A percentile compares a stretch with the other conserved stretches of the same genome.
Conservation (phyloP, 2,797 vertebrate genomes). For the Triplophysa bombifrons region DNA sequence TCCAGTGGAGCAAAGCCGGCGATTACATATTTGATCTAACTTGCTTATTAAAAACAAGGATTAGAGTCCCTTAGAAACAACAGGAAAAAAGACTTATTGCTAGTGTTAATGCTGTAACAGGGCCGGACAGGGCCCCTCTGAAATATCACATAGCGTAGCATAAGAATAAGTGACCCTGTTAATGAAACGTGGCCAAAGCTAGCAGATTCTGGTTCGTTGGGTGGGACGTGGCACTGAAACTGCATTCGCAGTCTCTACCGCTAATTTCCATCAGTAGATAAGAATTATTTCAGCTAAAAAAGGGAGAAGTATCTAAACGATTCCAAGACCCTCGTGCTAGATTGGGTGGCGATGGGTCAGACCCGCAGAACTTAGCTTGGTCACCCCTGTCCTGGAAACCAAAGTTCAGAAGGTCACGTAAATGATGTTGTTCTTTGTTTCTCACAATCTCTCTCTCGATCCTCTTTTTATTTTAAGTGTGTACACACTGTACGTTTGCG, state of each 20-base stretch:
- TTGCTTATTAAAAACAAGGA: background rate
- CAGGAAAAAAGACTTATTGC: slow-evolving; percentile 13
- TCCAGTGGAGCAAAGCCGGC: background rate
- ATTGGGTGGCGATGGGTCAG: slow-evolving; percentile 69
- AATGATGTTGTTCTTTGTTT: slow-evolving; percentile 57
- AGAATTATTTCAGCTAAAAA: slow-evolving; percentile 71
- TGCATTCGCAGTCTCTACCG: slow-evolving; percentile 66
- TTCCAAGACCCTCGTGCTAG: slow-evolving; percentile 64
- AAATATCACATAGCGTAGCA: slow-evolving; percentile 13
- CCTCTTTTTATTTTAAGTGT: slow-evolving; percentile 24
- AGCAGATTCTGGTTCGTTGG: slow-evolving; percentile 61
- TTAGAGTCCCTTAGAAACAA: slow-evolving; percentile 13
- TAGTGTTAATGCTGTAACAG: slow-evolving; percentile 12
- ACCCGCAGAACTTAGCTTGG: slow-evolving; percentile 63
- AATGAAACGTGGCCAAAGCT: slow-evolving; percentile 66
- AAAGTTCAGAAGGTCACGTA: slow-evolving; percentile 71
- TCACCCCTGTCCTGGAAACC: slow-evolving; percentile 67
- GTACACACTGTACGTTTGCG: slow-evolving; percentile 36
- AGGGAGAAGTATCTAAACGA: slow-evolving; percentile 55
- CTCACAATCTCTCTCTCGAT: slow-evolving; percentile 30
- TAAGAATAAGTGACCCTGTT: slow-evolving; percentile 58
- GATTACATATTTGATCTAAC: background rate
- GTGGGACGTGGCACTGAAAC: slow-evolving; percentile 73
- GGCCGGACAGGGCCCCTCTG: slow-evolving; percentile 6
- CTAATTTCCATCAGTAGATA: slow-evolving; percentile 78